Conservation (phyloP, 2,113 vertebrate genomes). For the Vireo altiloquus region DNA sequence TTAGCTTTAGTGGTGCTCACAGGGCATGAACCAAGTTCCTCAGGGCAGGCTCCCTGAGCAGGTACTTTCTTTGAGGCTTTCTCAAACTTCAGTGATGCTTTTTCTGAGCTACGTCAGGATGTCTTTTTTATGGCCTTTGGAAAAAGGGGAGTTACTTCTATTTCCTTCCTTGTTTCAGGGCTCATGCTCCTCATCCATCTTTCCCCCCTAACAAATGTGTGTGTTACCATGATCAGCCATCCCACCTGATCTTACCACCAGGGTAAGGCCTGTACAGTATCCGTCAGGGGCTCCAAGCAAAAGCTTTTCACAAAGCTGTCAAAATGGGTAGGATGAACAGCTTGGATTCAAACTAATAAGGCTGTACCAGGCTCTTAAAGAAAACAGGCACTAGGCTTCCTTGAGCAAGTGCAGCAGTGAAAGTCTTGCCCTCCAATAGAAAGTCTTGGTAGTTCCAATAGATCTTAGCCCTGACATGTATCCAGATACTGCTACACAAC, state of each 20-base stretch:
- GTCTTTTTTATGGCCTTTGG: neutral
- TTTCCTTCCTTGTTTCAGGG: neutral
- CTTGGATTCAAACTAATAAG: neutral
- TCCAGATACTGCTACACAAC: neutral
- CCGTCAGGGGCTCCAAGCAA: neutral
- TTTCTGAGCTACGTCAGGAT: neutral
- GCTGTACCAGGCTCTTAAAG: neutral
- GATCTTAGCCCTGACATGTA: neutral
- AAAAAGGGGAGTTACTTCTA: neutral
- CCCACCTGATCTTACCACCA: neutral
- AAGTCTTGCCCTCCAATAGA: neutral
- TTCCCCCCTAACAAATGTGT: accelerated
- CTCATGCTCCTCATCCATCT: neutral
- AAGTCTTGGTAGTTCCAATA: neutral
- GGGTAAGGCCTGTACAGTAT: neutral
- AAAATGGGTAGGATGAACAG: neutral
- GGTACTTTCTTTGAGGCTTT: neutral
- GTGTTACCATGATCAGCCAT: neutral
- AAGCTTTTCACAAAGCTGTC: neutral
- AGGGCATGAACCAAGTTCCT: neutral
- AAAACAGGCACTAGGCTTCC: neutral
- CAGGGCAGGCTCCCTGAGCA: neutral
- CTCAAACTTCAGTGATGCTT: neutral
- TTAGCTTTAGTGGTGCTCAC: neutral
- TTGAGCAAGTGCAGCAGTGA: neutral